Conservation (phyloP, 2,797 vertebrate species). For the Mormyrus proboscirostris region DNA sequence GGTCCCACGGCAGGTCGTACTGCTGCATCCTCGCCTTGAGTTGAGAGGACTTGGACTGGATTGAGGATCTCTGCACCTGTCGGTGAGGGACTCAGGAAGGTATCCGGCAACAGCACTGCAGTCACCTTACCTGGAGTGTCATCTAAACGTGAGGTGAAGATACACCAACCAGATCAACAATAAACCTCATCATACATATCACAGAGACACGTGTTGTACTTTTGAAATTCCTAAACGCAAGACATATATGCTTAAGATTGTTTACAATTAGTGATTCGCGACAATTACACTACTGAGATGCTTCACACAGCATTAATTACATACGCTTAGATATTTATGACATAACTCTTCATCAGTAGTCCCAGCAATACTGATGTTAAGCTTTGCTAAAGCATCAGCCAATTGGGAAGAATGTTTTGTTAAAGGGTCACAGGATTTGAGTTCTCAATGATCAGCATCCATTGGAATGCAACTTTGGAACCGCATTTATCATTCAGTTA, state of each 20-base stretch:
- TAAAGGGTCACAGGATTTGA: neutral
- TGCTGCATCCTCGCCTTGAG: conserved; percentile 56
- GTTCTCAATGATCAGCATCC: neutral
- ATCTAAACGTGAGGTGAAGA: conserved; percentile 37
- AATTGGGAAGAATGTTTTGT: neutral
- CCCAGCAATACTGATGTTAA: neutral
- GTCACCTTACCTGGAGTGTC: conserved; percentile 25
- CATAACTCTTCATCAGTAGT: neutral
- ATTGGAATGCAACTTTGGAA: neutral
- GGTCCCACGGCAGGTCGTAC: conserved; percentile 77
- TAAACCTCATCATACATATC: neutral
- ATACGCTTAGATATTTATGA: neutral
- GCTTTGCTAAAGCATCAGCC: neutral
- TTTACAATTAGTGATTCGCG: neutral
- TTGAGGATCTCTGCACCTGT: conserved; percentile 48
- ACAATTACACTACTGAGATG: neutral
- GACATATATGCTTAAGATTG: neutral
- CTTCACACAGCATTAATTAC: neutral
- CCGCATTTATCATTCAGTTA: neutral
- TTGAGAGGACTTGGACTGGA: conserved; percentile 46
- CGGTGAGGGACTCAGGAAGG: conserved; percentile 24
- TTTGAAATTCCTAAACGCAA: neutral
- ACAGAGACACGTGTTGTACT: neutral
- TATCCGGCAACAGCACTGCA: neutral
- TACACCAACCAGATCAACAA: neutral